Evolutionary conservation across 1,140 invertebrate species (phyloP).

Genomic region (Drosophila tristis): DNA sequence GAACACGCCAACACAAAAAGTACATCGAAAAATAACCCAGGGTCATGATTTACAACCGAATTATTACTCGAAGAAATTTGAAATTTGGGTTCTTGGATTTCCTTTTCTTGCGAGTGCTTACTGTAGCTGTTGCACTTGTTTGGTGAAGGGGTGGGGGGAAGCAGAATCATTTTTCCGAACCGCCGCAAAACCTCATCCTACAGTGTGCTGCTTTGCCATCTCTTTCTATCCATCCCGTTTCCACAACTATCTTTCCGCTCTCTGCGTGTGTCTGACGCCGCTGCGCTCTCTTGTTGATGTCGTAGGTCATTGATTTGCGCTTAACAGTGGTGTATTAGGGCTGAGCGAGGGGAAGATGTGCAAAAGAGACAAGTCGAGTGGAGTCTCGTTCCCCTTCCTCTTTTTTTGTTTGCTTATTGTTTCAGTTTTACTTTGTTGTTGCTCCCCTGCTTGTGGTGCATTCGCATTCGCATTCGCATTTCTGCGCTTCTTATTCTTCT

Average conservation of each 20-base stretch:
- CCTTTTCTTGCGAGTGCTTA: conserved; percentile 8
- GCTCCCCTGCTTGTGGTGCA: conserved; percentile 76
- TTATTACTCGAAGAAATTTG: too few relatives aligned
- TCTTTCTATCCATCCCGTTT: conserved; percentile 12
- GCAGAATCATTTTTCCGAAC: too few relatives aligned
- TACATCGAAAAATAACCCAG: too few relatives aligned
- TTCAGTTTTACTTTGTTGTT: conserved; percentile 52
- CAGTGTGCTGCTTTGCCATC: conserved; percentile 4
- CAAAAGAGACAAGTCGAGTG: not conserved
- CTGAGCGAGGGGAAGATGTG: not conserved
- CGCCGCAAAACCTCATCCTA: too few relatives aligned
- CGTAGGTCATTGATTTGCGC: conserved; percentile 82
- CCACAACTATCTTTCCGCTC: conserved; percentile 24
- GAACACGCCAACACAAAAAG: too few relatives aligned
- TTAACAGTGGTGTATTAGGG: conserved; percentile 52
- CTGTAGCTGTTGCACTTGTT: too few relatives aligned
- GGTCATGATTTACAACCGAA: too few relatives aligned
- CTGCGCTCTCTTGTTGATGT: conserved; percentile 63
- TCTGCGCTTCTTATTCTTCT: conserved; percentile 24
- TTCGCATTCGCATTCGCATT: conserved; percentile 59
- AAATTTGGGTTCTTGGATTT: not conserved
- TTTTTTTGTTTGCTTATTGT: conserved; percentile 53
- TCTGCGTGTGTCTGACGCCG: conserved; percentile 36
- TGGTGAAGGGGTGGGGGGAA: too few relatives aligned
- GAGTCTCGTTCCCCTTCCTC: conserved; percentile 27